phyloP scores from a whole-genome alignment of 92 coral and sea anemone genomes.

The Plumapathes pennacea region DNA sequence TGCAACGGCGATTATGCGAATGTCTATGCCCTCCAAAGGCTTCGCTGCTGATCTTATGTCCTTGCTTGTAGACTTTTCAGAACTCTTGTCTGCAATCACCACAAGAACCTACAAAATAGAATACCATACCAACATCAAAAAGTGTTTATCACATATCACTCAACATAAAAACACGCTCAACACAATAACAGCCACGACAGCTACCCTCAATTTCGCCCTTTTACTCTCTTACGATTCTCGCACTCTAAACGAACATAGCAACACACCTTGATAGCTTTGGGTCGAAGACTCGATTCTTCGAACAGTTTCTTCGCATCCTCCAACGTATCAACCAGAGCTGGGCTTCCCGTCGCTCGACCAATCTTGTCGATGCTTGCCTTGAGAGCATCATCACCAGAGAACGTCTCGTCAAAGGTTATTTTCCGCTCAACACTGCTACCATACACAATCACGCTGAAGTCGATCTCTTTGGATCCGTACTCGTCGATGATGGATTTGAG shows the following conservation, averaged over 20 bases:
- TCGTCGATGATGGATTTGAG: constrained; percentile 45
- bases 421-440: constrained; percentile 19
- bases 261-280: constrained; percentile 33
- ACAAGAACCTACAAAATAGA: no score
- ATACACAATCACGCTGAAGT: constrained; percentile 47
- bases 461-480: constrained; percentile 43
- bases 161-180: no score
- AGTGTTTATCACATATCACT: no score
- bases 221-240: no score
- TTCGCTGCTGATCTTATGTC: constrained; percentile 49
- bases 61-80: no score
- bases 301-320: constrained; percentile 25
- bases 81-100: no score
- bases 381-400: constrained; percentile 20
- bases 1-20: constrained; percentile 65
- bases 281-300: constrained; percentile 5
- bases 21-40: constrained; percentile 54
- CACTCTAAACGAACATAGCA: no score
- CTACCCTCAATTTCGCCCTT: no score
- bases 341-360: constrained; percentile 31
- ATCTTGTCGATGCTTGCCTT: constrained; percentile 12
- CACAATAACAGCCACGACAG: no score
- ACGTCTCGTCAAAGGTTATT: constrained; percentile 35
- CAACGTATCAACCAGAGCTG: constrained; percentile 37
- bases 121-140: no score